phyloP scores from a whole-genome alignment of 2,113 vertebrate genomes.

The Oreochromis spilurus region DNA sequence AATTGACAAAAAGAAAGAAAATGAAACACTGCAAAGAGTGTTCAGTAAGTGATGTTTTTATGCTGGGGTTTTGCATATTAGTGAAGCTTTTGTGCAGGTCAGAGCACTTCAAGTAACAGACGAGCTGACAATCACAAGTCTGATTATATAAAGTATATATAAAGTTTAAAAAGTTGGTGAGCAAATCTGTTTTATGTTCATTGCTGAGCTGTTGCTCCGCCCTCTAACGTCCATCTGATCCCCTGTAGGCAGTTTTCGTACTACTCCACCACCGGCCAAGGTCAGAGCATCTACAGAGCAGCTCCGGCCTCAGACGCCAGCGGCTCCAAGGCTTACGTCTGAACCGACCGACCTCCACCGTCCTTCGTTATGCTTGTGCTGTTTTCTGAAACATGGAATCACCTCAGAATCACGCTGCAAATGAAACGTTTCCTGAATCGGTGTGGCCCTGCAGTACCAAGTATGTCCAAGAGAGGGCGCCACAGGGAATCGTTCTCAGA shows the following conservation, averaged over 20 bases:
- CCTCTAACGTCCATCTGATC: neutral
- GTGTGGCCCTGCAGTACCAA: neutral
- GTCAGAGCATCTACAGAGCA: slow-evolving; percentile 59
- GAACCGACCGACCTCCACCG: neutral
- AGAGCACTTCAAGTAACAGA: neutral
- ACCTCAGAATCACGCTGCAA: neutral
- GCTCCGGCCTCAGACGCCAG: slow-evolving; percentile 18
- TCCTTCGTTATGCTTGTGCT: fast-evolving
- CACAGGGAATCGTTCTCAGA: neutral
- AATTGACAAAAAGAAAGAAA: neutral
- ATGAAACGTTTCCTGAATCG: neutral
- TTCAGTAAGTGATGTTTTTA: neutral
- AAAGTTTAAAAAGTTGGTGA: neutral
- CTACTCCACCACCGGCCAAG: slow-evolving; percentile 5
- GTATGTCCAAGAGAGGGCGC: neutral
- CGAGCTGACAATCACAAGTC: neutral
- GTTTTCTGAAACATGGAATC: neutral
- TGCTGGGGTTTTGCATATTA: neutral
- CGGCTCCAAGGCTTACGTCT: slow-evolving; percentile 66
- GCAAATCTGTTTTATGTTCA: neutral
- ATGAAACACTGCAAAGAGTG: neutral
- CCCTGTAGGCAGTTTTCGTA: slow-evolving; percentile 51
- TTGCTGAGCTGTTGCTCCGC: fast-evolving
- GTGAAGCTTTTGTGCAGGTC: neutral
- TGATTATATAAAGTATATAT: neutral